phyloP scores from a whole-genome alignment of 2,888 invertebrate species.

The Poecilobothrus nobilitatus region DNA sequence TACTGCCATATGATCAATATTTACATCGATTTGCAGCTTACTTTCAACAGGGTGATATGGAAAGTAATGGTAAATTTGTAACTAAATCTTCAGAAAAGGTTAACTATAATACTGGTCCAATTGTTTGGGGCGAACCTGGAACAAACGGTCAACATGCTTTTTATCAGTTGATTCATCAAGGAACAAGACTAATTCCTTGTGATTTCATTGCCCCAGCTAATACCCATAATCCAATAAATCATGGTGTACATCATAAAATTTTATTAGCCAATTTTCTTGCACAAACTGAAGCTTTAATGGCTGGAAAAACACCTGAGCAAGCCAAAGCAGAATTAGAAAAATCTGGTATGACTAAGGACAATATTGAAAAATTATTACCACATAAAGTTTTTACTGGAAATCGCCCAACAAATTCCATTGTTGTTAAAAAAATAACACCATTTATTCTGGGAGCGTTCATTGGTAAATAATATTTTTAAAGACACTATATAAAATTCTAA shows the following conservation, averaged over 20 bases:
- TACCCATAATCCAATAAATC: conserved; percentile 77
- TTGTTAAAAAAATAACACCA: conserved; percentile 84
- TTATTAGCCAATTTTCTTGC: conserved; percentile 94
- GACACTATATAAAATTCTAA: neutral
- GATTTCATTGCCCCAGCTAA: conserved; percentile 93
- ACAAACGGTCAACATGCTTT: conserved; percentile 99
- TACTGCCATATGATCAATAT: conserved; percentile 98
- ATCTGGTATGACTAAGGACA: conserved; percentile 64
- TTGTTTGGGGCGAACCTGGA: conserved; percentile 82
- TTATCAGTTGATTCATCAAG: conserved; percentile 96
- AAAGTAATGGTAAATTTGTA: conserved; percentile 95
- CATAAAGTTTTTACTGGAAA: conserved; percentile 98
- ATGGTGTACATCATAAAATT: conserved; percentile 85
- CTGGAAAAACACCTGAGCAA: conserved; percentile 51
- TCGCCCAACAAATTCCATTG: conserved; percentile 93
- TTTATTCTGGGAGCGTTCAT: conserved; percentile 89
- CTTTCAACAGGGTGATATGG: conserved; percentile 99
- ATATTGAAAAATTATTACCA: conserved; percentile 72
- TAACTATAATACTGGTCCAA: conserved; percentile 42
- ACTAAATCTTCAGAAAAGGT: conserved; percentile 57
- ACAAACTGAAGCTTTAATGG: conserved; percentile 97
- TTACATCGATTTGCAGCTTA: conserved; percentile 98
- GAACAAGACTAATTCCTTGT: conserved; percentile 74
- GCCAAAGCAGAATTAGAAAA: conserved; percentile 70
- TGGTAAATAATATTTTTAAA: conserved; percentile 49